Conservation (phyloP, 2,888 invertebrate genomes). For the Diaphora mendica region DNA sequence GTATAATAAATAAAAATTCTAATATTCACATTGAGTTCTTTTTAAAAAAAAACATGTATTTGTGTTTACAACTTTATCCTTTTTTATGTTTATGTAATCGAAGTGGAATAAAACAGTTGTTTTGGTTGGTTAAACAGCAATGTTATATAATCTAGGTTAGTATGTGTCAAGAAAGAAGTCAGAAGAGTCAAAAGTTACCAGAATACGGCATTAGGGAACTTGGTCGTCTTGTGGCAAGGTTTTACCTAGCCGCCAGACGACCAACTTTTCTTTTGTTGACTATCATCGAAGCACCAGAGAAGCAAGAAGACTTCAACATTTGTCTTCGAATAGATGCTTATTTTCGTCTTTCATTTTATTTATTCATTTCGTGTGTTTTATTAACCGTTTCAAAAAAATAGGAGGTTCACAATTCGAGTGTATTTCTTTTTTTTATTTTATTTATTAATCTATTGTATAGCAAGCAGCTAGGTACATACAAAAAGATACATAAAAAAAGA, state of each 20-base stretch:
- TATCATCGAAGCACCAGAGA: background rate
- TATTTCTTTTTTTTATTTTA: no score
- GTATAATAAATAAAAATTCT: background rate
- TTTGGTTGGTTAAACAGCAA: no score
- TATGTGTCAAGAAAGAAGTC: background rate
- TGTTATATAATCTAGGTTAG: no score
- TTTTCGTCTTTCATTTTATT: background rate
- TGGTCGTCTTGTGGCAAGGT: slow-evolving; percentile 9
- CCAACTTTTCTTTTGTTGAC: slow-evolving; percentile 11
- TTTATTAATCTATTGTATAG: no score
- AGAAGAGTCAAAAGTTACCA: background rate
- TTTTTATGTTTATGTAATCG: background rate
- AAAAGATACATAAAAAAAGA: no score
- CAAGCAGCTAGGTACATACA: no score
- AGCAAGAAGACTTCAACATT: background rate
- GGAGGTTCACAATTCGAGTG: no score
- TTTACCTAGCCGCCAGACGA: background rate
- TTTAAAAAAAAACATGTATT: background rate
- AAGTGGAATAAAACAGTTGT: background rate
- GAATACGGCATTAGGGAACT: slow-evolving; percentile 4
- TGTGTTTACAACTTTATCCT: background rate
- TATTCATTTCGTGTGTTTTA: no score
- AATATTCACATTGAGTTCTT: background rate
- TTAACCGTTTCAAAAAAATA: no score
- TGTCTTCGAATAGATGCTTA: background rate